Evolutionary conservation across 1,140 invertebrate species (phyloP).

Genomic region (Neodiprion fabricii): DNA sequence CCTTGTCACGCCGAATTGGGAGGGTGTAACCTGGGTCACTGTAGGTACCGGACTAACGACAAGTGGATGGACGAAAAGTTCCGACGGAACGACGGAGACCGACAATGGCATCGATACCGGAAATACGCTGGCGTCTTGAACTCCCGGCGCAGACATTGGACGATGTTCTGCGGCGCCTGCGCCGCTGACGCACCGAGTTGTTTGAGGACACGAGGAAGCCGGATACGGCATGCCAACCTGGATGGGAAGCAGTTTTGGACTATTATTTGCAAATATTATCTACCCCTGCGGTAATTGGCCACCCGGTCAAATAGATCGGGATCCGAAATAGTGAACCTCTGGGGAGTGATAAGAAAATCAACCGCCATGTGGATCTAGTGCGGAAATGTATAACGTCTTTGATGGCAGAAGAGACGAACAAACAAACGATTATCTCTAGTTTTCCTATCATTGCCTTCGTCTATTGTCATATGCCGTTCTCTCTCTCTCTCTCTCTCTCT

Average conservation of each 20-base stretch:
- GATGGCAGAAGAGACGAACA: too few species aligned
- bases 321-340: too few species aligned
- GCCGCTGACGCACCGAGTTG: constrained; percentile 45
- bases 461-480: too few species aligned
- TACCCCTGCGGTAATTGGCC: too few species aligned
- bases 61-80: constrained; percentile 49
- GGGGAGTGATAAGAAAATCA: too few species aligned
- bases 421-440: too few species aligned
- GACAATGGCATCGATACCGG: constrained; percentile 50
- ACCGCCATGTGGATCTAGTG: too few species aligned
- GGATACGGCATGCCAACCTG: constrained; percentile 50
- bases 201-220: constrained; percentile 41
- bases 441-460: too few species aligned
- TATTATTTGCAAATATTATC: background rate
- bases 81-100: constrained; percentile 49
- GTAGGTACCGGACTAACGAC: constrained; percentile 34
- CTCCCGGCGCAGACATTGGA: constrained; percentile 33
- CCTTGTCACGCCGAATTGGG: constrained; percentile 39
- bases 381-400: too few species aligned
- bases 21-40: constrained; percentile 27
- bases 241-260: constrained; percentile 20
- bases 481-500: too few species aligned
- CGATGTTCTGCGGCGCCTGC: constrained; percentile 36
- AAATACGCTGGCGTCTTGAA: constrained; percentile 47
- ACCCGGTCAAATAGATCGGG: too few species aligned